Base-by-base conservation (phyloP, 2,797 vertebrate species). In the Odontamblyopus lacepedii region DNA sequence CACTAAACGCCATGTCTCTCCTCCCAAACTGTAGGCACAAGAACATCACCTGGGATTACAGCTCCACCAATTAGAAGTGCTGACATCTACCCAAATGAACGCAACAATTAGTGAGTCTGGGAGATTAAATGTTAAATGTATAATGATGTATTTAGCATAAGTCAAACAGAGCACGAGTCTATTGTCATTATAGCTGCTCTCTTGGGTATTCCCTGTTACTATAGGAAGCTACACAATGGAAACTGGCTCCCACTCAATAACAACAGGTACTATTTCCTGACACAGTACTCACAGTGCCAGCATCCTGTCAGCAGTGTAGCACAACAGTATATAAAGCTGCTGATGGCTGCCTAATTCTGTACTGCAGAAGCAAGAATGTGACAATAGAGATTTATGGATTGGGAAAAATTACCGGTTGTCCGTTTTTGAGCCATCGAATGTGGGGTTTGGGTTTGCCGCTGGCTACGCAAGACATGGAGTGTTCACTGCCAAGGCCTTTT, bases 391-490 rank as follows among this genome's bases (percentile, higher is more conserved):
- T 61, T 68, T 67, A 55, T 69, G 57, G 66, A 55, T 29, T 44
- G 26, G 30, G 64, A 67, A 69, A 68, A 70, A 89, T 88, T 94
- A 98, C 97, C 83, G 78, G 82, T 67, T 89, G 83, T 80, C 96
- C 97, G 7, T 99, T 95, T 89, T 96, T 98, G 86, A 98, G 82
- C 96, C 97, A 99, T 74, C 87, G 93, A 64, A 98, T 95, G 50
- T 87, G 92, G 16, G 98, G 97, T 70, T 95, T 92, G 57, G 98
- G 98, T 75, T 95, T 97, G 61, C 97, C 98, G 0, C 91, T 95
- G 88, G 96, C 95, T 56, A 91, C 51, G 73, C 98, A 99, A 67
- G 95, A 94, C 97, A 97, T 96, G 32, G 94, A 94, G 69, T 97
- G 94, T 76, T 95, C 92, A 57, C 96, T 97, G 73, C 92, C 87